Evolutionary conservation across 2,113 vertebrate species (phyloP), one percentile per base, ranked within the genome.

Genomic region (Benitochromis conjunctus): DNA sequence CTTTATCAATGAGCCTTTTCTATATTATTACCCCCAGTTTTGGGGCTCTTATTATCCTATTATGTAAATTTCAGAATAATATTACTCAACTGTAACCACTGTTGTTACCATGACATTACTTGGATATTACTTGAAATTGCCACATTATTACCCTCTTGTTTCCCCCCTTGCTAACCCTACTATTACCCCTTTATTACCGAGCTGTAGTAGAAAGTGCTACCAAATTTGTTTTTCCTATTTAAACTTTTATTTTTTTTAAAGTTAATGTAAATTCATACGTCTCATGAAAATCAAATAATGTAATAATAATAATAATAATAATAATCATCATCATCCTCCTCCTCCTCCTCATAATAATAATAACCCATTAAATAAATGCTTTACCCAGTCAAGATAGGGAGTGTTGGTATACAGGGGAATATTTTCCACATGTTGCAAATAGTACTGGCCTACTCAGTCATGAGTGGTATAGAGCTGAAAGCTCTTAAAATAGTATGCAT

Each of bases 141-240:
- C 29, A 29, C 29, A 29, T 29, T 29, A 29, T 29, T 29, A 29
- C 29, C 29, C 29, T 29, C 29, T 29, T 29, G 29, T 29, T 29
- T 29, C 29, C 29, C 29, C 29, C 29, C n/a, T n/a, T n/a, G n/a
- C n/a, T n/a, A n/a, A n/a, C n/a, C n/a, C n/a, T n/a, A n/a, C n/a
- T n/a, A n/a, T n/a, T n/a, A n/a, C n/a, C n/a, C n/a, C n/a, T n/a
- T 29, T 29, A 4, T 29, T 29, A 62, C 9, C 34, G 29, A 34
- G 58, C 16, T 34, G 29, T 2, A 62, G 34, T 62, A 62, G 58
- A 62, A 34, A 34, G 29, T 62, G 9, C 58, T 62, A 1, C 29
- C 0, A 0, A 62, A 19, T 62, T 62, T 9, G 10, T 38, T 64
- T 64, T 64, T 0, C 0, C 24, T 2, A 38, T 38, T 7, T 38